Conservation (phyloP, 1,140 invertebrate genomes). For the Dendroctonus valens region DNA sequence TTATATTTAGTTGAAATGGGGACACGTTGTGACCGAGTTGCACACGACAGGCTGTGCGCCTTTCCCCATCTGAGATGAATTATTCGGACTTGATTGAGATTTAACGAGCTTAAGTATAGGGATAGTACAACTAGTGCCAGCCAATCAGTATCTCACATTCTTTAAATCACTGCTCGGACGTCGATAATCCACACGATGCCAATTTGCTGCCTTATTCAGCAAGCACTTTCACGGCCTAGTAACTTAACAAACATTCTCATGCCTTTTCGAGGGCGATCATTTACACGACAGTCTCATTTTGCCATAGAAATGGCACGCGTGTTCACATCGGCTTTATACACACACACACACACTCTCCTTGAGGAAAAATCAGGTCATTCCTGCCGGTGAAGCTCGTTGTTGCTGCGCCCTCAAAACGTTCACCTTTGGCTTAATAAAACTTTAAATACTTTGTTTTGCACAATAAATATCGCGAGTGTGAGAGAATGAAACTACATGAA, state of each 20-base stretch:
- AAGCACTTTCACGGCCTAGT: too few relatives aligned
- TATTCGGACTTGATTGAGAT: neutral
- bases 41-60: neutral
- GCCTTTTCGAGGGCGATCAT: too few relatives aligned
- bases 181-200: too few relatives aligned
- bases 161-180: neutral
- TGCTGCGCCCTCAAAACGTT: slow-evolving; percentile 7
- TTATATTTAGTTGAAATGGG: neutral
- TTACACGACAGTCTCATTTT: neutral
- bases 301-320: neutral
- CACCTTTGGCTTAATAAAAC: slow-evolving; percentile 18
- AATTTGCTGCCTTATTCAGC: too few relatives aligned
- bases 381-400: neutral
- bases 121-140: neutral
- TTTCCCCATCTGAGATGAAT: neutral
- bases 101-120: neutral
- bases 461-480: slow-evolving; percentile 9
- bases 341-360: neutral
- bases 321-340: neutral
- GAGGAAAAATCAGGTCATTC: neutral
- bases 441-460: slow-evolving; percentile 11
- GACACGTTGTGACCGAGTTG: neutral
- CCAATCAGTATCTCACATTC: neutral
- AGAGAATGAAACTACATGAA: slow-evolving; percentile 15
- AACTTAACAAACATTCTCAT: too few relatives aligned